Conservation (phyloP, 2,888 invertebrate species). For the Synergus itoensis region DNA sequence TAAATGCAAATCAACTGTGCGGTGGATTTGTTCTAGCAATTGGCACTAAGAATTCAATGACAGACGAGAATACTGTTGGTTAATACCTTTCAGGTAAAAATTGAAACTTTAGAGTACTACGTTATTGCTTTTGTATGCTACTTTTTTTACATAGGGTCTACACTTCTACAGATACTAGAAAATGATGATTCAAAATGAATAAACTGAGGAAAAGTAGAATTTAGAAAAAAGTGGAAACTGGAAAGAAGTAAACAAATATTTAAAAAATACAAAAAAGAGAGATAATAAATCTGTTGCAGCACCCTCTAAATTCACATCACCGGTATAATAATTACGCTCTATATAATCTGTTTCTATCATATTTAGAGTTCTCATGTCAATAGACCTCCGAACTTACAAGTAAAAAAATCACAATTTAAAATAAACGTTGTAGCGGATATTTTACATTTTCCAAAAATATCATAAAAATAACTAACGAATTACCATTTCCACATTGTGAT, state of each 20-base stretch:
- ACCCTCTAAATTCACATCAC: constrained; percentile 12
- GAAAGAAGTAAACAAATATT: not conserved
- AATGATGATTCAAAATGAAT: not conserved
- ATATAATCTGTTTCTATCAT: constrained; percentile 25
- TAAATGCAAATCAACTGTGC: constrained; percentile 10
- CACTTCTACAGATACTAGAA: not conserved
- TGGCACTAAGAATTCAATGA: constrained; percentile 71
- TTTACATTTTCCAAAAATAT: not conserved
- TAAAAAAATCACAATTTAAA: constrained; percentile 17
- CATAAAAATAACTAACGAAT: not conserved
- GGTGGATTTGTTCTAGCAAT: constrained; percentile 55
- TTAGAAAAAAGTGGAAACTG: not conserved
- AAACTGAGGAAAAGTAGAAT: not conserved
- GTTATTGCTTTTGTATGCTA: not conserved
- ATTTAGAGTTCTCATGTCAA: constrained; percentile 10
- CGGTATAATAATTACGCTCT: constrained; percentile 3
- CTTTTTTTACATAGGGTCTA: not conserved
- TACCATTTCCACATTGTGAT: constrained; percentile 21
- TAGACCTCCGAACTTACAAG: not conserved
- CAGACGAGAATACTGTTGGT: constrained; percentile 70
- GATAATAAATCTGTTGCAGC: not conserved
- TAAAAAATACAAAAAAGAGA: not conserved
- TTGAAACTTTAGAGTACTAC: constrained; percentile 7
- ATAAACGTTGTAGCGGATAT: not conserved
- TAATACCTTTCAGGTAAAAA: constrained; percentile 60